Percentiles rank a stretch among this genome's conserved stretches.
phyloP scores from a whole-genome alignment of 2,113 vertebrate genomes.

The Monopterus albus region DNA sequence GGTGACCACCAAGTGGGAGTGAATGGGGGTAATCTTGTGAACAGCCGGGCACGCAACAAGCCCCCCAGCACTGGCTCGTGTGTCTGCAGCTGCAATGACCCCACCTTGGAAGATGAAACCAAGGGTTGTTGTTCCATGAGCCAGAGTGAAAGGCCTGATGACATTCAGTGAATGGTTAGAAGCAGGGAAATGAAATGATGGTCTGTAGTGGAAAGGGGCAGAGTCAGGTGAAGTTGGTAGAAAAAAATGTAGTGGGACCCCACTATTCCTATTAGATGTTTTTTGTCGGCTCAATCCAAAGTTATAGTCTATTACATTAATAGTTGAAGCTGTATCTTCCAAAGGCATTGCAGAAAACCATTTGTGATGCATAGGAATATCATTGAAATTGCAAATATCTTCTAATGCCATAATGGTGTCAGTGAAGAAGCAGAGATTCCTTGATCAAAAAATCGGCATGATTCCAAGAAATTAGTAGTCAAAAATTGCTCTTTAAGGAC shows the following conservation, averaged over 20 bases:
- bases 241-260: slow-evolving; percentile 50
- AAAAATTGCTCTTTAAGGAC: slow-evolving; percentile 14
- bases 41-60: slow-evolving; percentile 82
- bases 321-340: slow-evolving; percentile 26
- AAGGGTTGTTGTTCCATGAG: slow-evolving; percentile 87
- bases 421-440: slow-evolving; percentile 14
- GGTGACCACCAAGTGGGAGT: slow-evolving; percentile 85
- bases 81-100: slow-evolving; percentile 87
- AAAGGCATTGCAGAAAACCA: slow-evolving; percentile 41
- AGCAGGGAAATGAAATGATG: neutral
- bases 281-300: slow-evolving; percentile 1
- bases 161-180: slow-evolving; percentile 30
- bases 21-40: slow-evolving; percentile 84
- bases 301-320: slow-evolving; percentile 14
- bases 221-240: slow-evolving; percentile 28
- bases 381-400: slow-evolving; percentile 79
- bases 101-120: slow-evolving; percentile 86
- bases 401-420: slow-evolving; percentile 83
- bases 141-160: slow-evolving; percentile 70
- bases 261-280: slow-evolving; percentile 12
- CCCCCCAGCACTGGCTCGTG: slow-evolving; percentile 83
- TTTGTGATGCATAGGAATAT: slow-evolving; percentile 1
- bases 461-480: too few species aligned
- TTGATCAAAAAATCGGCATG: slow-evolving; percentile 6
- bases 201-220: neutral